A percentile compares a stretch with the other conserved stretches of the same genome.
Conservation (phyloP, 2,888 invertebrate species). For the Ceratothoa steindachneri region DNA sequence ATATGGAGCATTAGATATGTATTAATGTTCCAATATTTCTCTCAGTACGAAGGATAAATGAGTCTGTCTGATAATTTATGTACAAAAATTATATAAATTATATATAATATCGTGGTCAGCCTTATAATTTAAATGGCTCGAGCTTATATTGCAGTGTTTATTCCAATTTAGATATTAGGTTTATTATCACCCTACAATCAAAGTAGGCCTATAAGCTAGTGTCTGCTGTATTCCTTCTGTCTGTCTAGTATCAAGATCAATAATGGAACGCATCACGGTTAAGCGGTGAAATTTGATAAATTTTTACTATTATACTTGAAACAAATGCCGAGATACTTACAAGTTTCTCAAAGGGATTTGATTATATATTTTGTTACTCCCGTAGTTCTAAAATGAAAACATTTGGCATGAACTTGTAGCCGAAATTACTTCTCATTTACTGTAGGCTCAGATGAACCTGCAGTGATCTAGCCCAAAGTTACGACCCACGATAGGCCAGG, state of each 20-base stretch:
- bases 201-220: background rate
- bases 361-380: background rate
- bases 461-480: background rate
- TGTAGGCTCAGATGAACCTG: background rate
- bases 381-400: background rate
- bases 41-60: background rate
- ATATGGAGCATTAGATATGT: too few relatives aligned
- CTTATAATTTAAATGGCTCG: background rate
- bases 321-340: background rate
- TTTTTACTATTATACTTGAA: background rate
- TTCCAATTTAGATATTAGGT: background rate
- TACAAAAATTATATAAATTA: background rate
- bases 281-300: conserved; percentile 1
- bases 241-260: background rate
- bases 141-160: background rate
- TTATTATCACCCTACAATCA: background rate
- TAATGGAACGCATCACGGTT: conserved; percentile 13
- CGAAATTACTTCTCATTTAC: background rate
- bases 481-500: background rate
- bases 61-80: background rate
- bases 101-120: background rate
- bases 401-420: background rate
- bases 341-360: background rate
- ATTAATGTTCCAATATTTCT: background rate
- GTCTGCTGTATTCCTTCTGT: background rate